Percentiles rank a stretch among this genome's conserved stretches.
phyloP scores from a whole-genome alignment of 1,140 invertebrate species.

The Drosophila cardini region DNA sequence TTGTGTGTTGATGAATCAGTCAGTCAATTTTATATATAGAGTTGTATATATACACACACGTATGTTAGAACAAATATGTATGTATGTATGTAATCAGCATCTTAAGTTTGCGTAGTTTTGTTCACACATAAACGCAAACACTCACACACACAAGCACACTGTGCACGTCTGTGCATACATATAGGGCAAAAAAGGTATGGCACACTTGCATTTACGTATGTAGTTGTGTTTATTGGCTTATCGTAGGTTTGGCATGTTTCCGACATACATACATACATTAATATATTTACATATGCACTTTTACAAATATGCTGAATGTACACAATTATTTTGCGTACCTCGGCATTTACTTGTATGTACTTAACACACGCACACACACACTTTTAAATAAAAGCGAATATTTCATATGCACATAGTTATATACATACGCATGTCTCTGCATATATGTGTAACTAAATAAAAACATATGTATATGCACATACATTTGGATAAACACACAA shows the following conservation, averaged over 20 bases:
- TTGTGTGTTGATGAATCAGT: constrained; percentile 9
- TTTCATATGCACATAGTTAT: constrained; percentile 12
- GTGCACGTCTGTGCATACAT: not conserved
- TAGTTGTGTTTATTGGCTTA: constrained; percentile 19
- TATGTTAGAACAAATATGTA: constrained; percentile 5
- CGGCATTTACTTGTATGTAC: not conserved
- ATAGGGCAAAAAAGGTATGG: constrained; percentile 21
- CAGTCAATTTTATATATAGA: constrained; percentile 17
- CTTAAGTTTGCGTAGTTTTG: constrained; percentile 15
- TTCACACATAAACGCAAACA: not conserved
- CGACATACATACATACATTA: constrained; percentile 4
- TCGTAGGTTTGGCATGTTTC: constrained; percentile 19
- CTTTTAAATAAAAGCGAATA: constrained; percentile 7
- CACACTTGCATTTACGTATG: constrained; percentile 3
- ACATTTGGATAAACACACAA: constrained; percentile 18
- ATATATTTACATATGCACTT: constrained; percentile 17
- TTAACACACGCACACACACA: too few relatives aligned
- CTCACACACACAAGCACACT: not conserved
- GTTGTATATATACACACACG: constrained; percentile 1
- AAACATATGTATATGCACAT: constrained; percentile 24
- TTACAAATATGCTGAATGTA: constrained; percentile 3
- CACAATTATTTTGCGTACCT: constrained; percentile 7
- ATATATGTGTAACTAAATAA: constrained; percentile 18
- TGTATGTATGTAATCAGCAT: constrained; percentile 14
- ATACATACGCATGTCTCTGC: constrained; percentile 23